Percentiles rank a stretch among this genome's conserved stretches.
Evolutionary conservation across 2,113 vertebrate genomes (phyloP).

Genomic region (Columbina picui): DNA sequence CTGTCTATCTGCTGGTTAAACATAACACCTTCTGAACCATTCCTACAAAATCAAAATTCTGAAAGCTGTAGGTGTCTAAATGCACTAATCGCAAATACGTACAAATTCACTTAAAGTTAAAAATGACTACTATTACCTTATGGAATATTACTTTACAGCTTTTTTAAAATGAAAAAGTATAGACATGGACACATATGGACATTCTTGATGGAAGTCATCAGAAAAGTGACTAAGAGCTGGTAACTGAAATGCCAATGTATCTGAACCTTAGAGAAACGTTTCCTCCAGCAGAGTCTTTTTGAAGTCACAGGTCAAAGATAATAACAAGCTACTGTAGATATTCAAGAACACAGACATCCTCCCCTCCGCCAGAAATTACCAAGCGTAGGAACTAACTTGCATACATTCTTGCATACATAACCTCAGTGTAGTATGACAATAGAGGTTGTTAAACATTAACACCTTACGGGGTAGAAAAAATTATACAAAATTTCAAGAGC

Average conservation of each 20-base stretch:
- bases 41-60: not conserved
- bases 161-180: not conserved
- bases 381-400: not conserved
- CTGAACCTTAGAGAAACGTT: not conserved
- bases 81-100: not conserved
- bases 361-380: not conserved
- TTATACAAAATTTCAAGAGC: not conserved
- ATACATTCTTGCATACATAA: not conserved
- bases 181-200: not conserved
- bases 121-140: not conserved
- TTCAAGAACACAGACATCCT: not conserved
- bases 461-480: not conserved
- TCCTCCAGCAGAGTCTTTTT: not conserved
- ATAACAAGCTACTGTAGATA: not conserved
- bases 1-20: not conserved
- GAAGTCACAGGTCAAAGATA: not conserved
- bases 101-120: not conserved
- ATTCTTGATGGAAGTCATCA: not conserved
- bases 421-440: not conserved
- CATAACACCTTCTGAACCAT: not conserved
- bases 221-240: not conserved
- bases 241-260: not conserved
- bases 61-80: not conserved
- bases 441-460: not conserved
- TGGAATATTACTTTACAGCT: not conserved